Evolutionary conservation across 2,888 invertebrate genomes (phyloP).

Genomic region (Calephelis perditalis): DNA sequence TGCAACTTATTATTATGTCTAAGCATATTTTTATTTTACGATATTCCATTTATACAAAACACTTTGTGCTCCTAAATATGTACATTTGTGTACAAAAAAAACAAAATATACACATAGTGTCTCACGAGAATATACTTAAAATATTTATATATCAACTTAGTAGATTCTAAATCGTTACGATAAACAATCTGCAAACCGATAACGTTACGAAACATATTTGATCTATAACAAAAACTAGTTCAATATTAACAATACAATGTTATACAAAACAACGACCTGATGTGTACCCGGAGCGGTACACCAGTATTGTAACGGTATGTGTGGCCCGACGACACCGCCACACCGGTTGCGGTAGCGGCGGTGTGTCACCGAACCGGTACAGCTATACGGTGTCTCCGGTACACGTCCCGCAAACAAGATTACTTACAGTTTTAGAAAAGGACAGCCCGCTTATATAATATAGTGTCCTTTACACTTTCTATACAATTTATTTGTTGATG

Average conservation of each 20-base stretch:
- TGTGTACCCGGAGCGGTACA: too few species aligned
- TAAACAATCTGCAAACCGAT: neutral
- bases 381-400: too few species aligned
- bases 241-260: constrained; percentile 4
- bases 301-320: too few species aligned
- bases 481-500: too few species aligned
- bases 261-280: neutral
- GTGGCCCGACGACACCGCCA: too few species aligned
- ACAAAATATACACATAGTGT: constrained; percentile 50
- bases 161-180: neutral
- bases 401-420: too few species aligned
- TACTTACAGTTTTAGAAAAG: too few species aligned
- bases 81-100: constrained; percentile 31
- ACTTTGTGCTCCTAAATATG: constrained; percentile 32
- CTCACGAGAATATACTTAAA: constrained; percentile 8
- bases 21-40: constrained; percentile 10
- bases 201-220: neutral
- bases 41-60: constrained; percentile 18
- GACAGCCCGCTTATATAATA: too few species aligned
- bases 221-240: neutral
- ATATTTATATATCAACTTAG: constrained; percentile 11
- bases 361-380: too few species aligned
- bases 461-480: too few species aligned
- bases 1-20: constrained; percentile 10
- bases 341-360: too few species aligned